A percentile compares a stretch with the other conserved stretches of the same genome.
Evolutionary conservation across 2,113 vertebrate species (phyloP).

Genomic region (Nesoenas mayeri): DNA sequence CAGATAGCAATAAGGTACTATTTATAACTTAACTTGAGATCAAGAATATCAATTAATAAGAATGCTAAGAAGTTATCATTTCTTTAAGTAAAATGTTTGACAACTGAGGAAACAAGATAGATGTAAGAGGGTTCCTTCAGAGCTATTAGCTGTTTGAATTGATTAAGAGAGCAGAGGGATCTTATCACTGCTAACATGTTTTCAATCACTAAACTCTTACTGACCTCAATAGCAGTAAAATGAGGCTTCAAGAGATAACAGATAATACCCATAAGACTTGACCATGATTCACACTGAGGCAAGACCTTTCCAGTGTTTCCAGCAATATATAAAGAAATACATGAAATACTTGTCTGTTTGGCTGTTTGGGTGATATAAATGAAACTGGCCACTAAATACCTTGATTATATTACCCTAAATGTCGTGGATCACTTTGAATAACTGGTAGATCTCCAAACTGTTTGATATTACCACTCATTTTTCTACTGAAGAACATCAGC

Average conservation of each 20-base stretch:
- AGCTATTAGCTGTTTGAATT: constrained; percentile 3
- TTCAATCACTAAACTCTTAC: background rate
- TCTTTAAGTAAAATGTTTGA: background rate
- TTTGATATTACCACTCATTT: background rate
- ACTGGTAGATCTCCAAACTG: background rate
- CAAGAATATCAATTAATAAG: background rate
- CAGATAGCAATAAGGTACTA: background rate
- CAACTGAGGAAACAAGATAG: background rate
- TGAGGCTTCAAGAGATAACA: background rate
- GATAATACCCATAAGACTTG: background rate
- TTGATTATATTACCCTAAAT: background rate
- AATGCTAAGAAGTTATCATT: background rate
- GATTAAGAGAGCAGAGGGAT: background rate
- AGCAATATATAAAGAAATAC: background rate
- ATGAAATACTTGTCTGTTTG: background rate
- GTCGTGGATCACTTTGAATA: background rate
- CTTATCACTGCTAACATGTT: background rate
- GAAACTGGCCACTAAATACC: background rate
- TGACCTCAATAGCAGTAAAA: background rate
- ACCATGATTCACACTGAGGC: background rate
- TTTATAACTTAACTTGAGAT: background rate
- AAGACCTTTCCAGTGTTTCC: background rate
- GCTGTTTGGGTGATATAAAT: background rate
- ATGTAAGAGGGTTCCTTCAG: background rate
- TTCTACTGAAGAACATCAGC: background rate